Conservation (phyloP, 1,140 invertebrate genomes). For the Nilaparvata lugens region DNA sequence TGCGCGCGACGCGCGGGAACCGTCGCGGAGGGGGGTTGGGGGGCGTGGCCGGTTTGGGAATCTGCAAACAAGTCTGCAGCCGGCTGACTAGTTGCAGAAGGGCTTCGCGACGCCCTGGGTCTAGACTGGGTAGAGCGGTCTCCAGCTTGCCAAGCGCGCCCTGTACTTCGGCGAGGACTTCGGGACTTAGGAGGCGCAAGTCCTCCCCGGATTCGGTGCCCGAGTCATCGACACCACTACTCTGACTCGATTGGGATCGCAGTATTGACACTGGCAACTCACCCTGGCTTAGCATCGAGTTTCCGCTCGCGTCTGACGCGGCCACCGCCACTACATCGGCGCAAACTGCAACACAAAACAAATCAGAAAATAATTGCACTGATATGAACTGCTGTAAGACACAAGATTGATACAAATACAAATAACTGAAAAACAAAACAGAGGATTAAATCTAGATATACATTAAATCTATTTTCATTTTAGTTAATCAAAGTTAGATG, state of each 20-base stretch:
- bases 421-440: too few species aligned
- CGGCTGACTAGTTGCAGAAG: slow-evolving; percentile 63
- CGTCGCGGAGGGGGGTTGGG: slow-evolving; percentile 24
- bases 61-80: slow-evolving; percentile 56
- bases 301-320: slow-evolving; percentile 14
- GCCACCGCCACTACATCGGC: slow-evolving; percentile 46
- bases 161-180: slow-evolving; percentile 65
- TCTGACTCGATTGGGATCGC: slow-evolving; percentile 27
- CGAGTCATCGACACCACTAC: slow-evolving; percentile 42
- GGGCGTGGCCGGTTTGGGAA: slow-evolving; percentile 31
- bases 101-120: slow-evolving; percentile 45
- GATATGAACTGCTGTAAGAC: too few species aligned
- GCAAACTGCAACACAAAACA: slow-evolving; percentile 39
- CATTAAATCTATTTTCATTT: too few species aligned
- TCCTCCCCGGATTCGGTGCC: slow-evolving; percentile 60
- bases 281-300: slow-evolving; percentile 32
- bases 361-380: not conserved
- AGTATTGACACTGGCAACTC: slow-evolving; percentile 37
- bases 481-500: too few species aligned
- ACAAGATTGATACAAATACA: too few species aligned
- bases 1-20: slow-evolving; percentile 18
- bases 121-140: slow-evolving; percentile 50
- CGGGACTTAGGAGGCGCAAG: slow-evolving; percentile 26
- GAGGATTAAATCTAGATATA: too few species aligned
- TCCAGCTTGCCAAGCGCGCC: slow-evolving; percentile 62